phyloP scores from a whole-genome alignment of 2,888 invertebrate species.

The Brachycybe producta region DNA sequence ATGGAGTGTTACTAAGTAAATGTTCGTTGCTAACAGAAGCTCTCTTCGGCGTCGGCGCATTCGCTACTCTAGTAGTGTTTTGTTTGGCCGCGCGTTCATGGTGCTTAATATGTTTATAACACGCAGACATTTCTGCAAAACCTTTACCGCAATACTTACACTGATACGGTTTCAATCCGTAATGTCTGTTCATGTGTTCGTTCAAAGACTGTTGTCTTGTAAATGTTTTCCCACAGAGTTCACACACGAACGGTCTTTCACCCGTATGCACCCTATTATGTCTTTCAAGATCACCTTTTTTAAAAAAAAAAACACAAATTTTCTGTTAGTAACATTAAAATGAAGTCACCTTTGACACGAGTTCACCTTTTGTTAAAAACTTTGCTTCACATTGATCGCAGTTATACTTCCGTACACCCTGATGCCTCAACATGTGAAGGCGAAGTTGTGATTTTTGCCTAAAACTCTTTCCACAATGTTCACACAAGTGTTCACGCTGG shows the following conservation, averaged over 20 bases:
- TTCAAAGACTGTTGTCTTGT: slow-evolving; percentile 34
- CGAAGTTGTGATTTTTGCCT: slow-evolving; percentile 28
- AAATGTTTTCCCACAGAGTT: slow-evolving; percentile 33
- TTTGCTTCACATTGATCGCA: slow-evolving; percentile 26
- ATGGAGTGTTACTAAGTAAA: too few relatives aligned
- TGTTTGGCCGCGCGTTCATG: slow-evolving; percentile 22
- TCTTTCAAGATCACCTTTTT: slow-evolving; percentile 32
- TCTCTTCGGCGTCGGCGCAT: too few relatives aligned
- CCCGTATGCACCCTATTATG: slow-evolving; percentile 34
- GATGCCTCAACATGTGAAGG: slow-evolving; percentile 27
- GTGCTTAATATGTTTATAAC: slow-evolving; percentile 29
- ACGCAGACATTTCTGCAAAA: slow-evolving; percentile 30
- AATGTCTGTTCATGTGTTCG: slow-evolving; percentile 35
- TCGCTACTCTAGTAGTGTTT: background rate
- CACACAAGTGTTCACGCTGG: slow-evolving; percentile 27
- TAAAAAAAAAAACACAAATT: slow-evolving; percentile 12
- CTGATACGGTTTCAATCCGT: slow-evolving; percentile 31
- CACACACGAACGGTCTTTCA: slow-evolving; percentile 32
- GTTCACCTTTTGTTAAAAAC: slow-evolving; percentile 33
- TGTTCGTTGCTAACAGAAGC: background rate
- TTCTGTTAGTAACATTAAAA: background rate
- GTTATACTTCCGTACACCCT: slow-evolving; percentile 26
- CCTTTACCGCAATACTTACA: slow-evolving; percentile 31
- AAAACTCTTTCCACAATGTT: slow-evolving; percentile 28
- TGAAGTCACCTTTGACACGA: background rate